Evolutionary conservation across 1,140 invertebrate genomes (phyloP), one percentile per base, ranked within the genome.

Genomic region (Heliconius himera): DNA sequence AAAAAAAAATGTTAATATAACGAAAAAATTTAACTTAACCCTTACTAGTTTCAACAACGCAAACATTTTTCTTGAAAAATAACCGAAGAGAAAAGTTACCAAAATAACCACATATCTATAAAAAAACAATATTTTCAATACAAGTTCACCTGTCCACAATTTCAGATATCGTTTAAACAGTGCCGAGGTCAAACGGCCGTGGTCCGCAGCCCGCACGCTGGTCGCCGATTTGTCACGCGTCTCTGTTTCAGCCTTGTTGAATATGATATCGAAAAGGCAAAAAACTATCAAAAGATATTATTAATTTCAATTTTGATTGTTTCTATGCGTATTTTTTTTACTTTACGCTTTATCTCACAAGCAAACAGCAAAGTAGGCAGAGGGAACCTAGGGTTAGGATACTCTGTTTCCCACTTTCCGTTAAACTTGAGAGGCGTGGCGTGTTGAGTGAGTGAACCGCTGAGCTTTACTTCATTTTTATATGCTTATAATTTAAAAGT

Each of bases 141-240:
- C n/a, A 66, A 66, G 60, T 66, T 66, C 60, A 66, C 60, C 60
- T 66, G 60, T 66, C 26, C 60, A 66, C 60, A 26, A 66, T 26
- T 66, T 29, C 60, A 66, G 60, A 66, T 66, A 66, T 66, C 26
- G 60, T 66, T n/a, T 66, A 66, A 66, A 29, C 60, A 66, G 60
- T 66, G 26, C 13, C 60, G 60, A 66, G 60, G 60, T 66, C 60
- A 66, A 66, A 66, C 26, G 26, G 29, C 60, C 60, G 60, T 66
- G 26, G 60, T 26, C 60, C 26, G 60, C 26, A 26, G 26, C 8
- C 60, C 60, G 60, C n/a, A 66, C 60, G 60, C 5, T 29, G 9
- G 4, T 26, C 26, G 26, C 0, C 60, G 60, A 66, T 66, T 66
- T 66, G 60, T 66, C 60, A 66, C 60, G 60, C 60, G 26, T 66